phyloP scores from a whole-genome alignment of 2,113 vertebrate genomes.

The Puntigrus tetrazona region DNA sequence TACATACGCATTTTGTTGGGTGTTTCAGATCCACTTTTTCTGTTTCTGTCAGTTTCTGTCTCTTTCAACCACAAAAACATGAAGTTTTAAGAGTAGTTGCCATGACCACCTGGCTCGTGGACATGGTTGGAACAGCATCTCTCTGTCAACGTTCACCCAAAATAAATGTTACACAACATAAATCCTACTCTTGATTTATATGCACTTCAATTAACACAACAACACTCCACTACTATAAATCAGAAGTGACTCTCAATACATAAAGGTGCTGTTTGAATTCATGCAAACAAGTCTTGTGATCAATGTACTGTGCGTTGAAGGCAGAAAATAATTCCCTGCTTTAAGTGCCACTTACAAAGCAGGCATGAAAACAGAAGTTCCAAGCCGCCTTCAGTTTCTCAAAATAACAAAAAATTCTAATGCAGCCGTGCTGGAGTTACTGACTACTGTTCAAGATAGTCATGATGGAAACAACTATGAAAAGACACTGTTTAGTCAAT shows the following conservation, averaged over 20 bases:
- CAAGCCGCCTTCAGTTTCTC: constrained; percentile 18
- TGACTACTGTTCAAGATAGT: constrained; percentile 2
- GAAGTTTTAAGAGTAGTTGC: constrained; percentile 66
- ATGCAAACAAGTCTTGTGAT: neutral
- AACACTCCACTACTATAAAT: neutral
- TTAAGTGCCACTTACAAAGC: neutral
- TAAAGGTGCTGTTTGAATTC: neutral
- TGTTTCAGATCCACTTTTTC: neutral
- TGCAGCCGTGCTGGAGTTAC: constrained; percentile 11
- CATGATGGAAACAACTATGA: constrained; percentile 16
- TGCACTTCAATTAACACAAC: neutral
- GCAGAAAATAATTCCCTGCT: constrained; percentile 15
- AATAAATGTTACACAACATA: constrained; percentile 63
- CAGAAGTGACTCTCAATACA: neutral
- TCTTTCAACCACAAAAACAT: constrained; percentile 54
- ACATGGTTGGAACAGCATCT: constrained; percentile 43
- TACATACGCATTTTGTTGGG: neutral
- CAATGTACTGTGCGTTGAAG: neutral
- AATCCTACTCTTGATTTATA: constrained; percentile 20
- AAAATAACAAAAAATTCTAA: constrained; percentile 41
- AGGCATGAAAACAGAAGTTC: constrained; percentile 23
- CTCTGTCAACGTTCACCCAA: constrained; percentile 55
- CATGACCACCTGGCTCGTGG: constrained; percentile 61
- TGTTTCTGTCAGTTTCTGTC: neutral
- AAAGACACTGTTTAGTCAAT: neutral